Evolutionary conservation across 2,888 invertebrate genomes (phyloP), one percentile per base, ranked within the genome.

Genomic region (Miltochrista miniata): DNA sequence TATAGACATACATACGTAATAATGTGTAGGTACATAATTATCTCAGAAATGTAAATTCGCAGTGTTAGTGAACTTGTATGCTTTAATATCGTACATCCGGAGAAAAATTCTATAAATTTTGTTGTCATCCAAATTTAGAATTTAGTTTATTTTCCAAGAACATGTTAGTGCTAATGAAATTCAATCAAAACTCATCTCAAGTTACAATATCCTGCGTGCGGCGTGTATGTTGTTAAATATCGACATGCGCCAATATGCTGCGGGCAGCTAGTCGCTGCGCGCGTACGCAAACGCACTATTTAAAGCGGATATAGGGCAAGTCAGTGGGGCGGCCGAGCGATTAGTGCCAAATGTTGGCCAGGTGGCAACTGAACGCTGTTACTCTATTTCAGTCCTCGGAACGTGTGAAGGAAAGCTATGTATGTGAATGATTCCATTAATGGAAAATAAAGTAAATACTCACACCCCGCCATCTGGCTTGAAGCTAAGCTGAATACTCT

Each of bases 231-330:
- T 56, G 44, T 45, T 56, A 56, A 60, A 62, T 57, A 64, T 71
- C 71, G 75, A 67, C 68, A 70, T 66, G 70, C 70, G 76, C 74
- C 77, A 76, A 76, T 74, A 63, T 52, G 49, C 46, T 52, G 49
- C 46, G 38, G 51, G 49, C 51, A 46, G 57, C 51, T 72, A n/a
- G n/a, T n/a, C n/a, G n/a, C n/a, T n/a, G n/a, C n/a, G 72, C 78
- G 78, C 75, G 66, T 60, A 67, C 78, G 78, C 75, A 65, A 59
- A 67, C 73, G 74, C 79, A 79, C 79, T 82, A 82, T 83, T 82
- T 79, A 73, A 73, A 72, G 67, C 68, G 64, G 74, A 76, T 77
- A 61, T 84, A 76, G 83, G 81, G 67, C 83, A 77, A 84, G 84
- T 84, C 84, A 85, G 76, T 85, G 73, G 81, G 83, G 54, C 82